Evolutionary conservation across 2,888 invertebrate species (phyloP).

Genomic region (Gastracanthus pulcherrimus): DNA sequence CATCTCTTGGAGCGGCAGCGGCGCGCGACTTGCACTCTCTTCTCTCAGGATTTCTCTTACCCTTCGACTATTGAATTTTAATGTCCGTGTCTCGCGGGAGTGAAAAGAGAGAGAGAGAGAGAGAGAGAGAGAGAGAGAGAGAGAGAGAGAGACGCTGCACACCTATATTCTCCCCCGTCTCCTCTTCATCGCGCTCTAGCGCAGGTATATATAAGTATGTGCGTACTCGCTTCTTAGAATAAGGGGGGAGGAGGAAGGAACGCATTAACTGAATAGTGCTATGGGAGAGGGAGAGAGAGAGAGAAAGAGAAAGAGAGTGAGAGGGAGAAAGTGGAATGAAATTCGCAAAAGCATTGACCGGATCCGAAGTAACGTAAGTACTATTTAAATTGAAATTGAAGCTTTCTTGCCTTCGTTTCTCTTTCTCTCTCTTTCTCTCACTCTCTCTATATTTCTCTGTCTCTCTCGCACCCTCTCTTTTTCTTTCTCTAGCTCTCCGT

Average conservation of each 20-base stretch:
- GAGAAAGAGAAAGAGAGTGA: neutral
- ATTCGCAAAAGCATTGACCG: conserved; percentile 59
- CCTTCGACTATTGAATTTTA: conserved; percentile 69
- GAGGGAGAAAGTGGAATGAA: conserved; percentile 41
- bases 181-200: neutral
- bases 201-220: conserved; percentile 51
- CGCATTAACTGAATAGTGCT: conserved; percentile 26
- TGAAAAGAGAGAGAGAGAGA: neutral
- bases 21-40: conserved; percentile 5
- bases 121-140: conserved; percentile 18
- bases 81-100: conserved; percentile 59
- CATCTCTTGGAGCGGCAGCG: neutral
- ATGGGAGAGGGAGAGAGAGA: neutral
- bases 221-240: conserved; percentile 26
- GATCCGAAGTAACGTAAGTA: conserved; percentile 62
- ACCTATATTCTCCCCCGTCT: neutral
- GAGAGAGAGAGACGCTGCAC: conserved; percentile 3
- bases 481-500: conserved; percentile 47
- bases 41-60: conserved; percentile 60
- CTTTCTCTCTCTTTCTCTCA: conserved; percentile 44
- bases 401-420: conserved; percentile 59
- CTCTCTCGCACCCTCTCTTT: neutral
- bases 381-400: conserved; percentile 74
- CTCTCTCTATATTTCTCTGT: too few species aligned
- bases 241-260: conserved; percentile 21